A percentile compares a stretch with the other conserved stretches of the same genome.
Conservation (phyloP, 2,797 vertebrate species). For the Phoeniculus purpureus region DNA sequence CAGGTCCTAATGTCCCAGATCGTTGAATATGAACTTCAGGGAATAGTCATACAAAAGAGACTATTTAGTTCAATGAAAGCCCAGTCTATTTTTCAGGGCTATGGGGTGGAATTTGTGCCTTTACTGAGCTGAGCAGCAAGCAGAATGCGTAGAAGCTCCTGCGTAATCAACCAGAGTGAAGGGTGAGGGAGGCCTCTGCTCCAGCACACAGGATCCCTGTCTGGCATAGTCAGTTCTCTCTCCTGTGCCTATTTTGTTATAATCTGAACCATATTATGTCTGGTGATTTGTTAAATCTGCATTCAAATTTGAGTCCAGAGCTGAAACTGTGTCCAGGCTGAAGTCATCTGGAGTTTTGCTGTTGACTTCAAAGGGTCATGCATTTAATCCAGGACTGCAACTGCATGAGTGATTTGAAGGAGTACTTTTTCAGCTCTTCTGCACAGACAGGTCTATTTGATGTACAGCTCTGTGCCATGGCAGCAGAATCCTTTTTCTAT, state of each 20-base stretch:
- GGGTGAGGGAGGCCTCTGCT: neutral
- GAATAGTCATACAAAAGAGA: neutral
- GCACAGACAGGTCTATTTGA: constrained; percentile 14
- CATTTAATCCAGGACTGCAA: neutral
- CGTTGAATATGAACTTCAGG: neutral
- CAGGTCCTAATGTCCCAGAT: neutral
- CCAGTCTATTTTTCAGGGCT: neutral
- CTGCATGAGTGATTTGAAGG: neutral
- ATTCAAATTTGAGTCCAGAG: constrained; percentile 27
- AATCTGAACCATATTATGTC: neutral
- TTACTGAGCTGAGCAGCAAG: neutral
- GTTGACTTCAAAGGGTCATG: constrained; percentile 33
- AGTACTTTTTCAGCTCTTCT: constrained; percentile 2
- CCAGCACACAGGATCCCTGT: neutral
- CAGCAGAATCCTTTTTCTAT: constrained; percentile 12
- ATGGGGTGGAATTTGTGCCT: neutral
- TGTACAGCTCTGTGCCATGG: neutral
- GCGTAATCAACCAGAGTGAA: neutral
- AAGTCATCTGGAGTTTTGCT: constrained; percentile 24
- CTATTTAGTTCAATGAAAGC: neutral
- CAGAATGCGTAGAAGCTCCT: neutral
- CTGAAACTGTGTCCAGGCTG: constrained; percentile 2
- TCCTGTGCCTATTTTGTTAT: neutral
- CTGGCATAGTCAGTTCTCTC: neutral
- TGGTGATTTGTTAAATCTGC: constrained; percentile 36